phyloP scores from a whole-genome alignment of 2,888 invertebrate genomes.

The Nomada goodeniana region DNA sequence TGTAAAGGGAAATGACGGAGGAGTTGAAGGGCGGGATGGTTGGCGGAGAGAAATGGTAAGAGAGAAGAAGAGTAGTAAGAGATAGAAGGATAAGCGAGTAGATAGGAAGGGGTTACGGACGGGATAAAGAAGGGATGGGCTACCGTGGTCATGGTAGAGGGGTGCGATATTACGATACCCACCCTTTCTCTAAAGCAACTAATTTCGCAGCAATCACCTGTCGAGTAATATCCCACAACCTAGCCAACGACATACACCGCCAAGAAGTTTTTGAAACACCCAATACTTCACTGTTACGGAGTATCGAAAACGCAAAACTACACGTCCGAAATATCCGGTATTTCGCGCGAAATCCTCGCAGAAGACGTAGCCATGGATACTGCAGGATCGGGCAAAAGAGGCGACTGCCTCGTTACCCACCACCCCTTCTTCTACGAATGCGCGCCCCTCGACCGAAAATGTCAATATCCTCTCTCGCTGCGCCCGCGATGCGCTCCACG shows the following conservation, averaged over 20 bases:
- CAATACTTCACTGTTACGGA: slow-evolving; percentile 21
- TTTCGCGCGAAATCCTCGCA: slow-evolving; percentile 75
- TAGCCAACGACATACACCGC: slow-evolving; percentile 14
- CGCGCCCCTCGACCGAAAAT: slow-evolving; percentile 82
- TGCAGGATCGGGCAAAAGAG: slow-evolving; percentile 75
- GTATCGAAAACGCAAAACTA: slow-evolving; percentile 41
- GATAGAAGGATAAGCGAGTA: slow-evolving; percentile 28
- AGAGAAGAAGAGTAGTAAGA: slow-evolving; percentile 8
- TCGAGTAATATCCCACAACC: slow-evolving; percentile 29
- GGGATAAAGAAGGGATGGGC: slow-evolving; percentile 47
- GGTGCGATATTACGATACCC: slow-evolving; percentile 60
- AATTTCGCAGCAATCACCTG: slow-evolving; percentile 60
- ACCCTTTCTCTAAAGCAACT: slow-evolving; percentile 58
- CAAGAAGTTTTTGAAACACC: slow-evolving; percentile 12
- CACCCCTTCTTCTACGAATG: slow-evolving; percentile 74
- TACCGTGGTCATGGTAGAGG: slow-evolving; percentile 46
- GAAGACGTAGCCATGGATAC: slow-evolving; percentile 78
- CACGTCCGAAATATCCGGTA: slow-evolving; percentile 62
- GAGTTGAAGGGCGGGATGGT: too few species aligned
- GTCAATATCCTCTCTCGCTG: slow-evolving; percentile 82
- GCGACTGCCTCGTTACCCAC: slow-evolving; percentile 74
- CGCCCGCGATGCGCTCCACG: slow-evolving; percentile 77
- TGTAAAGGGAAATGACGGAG: background rate
- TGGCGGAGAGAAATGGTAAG: background rate
- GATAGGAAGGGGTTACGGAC: slow-evolving; percentile 23